Percentiles rank a stretch among this genome's conserved stretches.
Evolutionary conservation across 2,797 vertebrate species (phyloP).

Genomic region (Lepilemur septentrionalis): DNA sequence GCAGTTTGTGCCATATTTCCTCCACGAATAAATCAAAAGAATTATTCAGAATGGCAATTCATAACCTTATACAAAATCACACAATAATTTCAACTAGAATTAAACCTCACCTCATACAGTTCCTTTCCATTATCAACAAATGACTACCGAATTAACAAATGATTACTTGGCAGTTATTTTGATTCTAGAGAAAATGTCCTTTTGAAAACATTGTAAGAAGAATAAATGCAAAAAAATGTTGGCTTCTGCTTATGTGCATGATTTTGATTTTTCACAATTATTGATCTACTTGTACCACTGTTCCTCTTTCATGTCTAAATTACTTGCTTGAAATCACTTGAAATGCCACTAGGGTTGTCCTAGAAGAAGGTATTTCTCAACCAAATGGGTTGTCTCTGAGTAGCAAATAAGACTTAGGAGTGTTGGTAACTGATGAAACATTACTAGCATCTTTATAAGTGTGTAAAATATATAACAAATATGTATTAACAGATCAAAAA

Average conservation of each 20-base stretch:
- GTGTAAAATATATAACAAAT: neutral
- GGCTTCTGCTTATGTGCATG: neutral
- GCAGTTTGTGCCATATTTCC: neutral
- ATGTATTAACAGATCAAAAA: neutral
- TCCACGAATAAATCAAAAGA: slow-evolving; percentile 11
- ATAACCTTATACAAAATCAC: slow-evolving; percentile 43
- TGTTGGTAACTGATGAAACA: neutral
- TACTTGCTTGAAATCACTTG: neutral
- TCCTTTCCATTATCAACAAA: slow-evolving; percentile 53
- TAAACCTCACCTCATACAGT: neutral
- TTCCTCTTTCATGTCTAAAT: neutral
- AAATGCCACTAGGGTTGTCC: neutral
- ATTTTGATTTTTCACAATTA: neutral
- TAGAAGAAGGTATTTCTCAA: neutral
- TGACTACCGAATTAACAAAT: slow-evolving; percentile 13
- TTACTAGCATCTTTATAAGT: neutral
- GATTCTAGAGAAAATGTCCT: neutral
- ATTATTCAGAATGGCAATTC: neutral
- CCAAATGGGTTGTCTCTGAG: neutral
- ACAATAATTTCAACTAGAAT: slow-evolving; percentile 50
- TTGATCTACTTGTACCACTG: neutral
- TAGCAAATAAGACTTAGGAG: neutral
- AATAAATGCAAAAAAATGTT: slow-evolving; percentile 28
- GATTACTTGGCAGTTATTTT: slow-evolving; percentile 26
- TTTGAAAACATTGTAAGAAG: slow-evolving; percentile 50